phyloP scores from a whole-genome alignment of 1,140 invertebrate genomes.

The Vanessa tameamea region DNA sequence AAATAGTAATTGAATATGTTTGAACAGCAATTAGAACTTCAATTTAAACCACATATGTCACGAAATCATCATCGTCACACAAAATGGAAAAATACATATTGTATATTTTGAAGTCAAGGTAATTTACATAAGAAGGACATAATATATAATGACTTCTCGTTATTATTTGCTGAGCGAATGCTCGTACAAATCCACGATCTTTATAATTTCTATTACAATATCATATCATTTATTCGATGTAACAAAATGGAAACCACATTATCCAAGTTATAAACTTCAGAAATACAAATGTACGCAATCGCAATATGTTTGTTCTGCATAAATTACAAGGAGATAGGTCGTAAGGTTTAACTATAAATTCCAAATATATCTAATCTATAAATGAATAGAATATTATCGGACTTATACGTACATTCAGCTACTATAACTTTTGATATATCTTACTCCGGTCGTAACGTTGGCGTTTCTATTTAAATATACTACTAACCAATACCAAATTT shows the following conservation, averaged over 20 bases:
- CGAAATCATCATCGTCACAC: constrained; percentile 13
- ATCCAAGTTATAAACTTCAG: constrained; percentile 22
- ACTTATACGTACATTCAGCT: not conserved
- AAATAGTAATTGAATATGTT: constrained; percentile 13
- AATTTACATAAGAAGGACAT: not conserved
- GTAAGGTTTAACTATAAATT: constrained; percentile 32
- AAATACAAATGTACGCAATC: constrained; percentile 22
- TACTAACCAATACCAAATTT: not conserved
- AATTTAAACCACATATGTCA: constrained; percentile 20
- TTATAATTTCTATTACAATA: not conserved
- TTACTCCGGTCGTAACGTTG: constrained; percentile 11
- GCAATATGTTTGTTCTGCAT: constrained; percentile 31
- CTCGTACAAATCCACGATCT: not conserved
- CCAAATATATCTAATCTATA: constrained; percentile 28
- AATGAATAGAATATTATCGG: constrained; percentile 25
- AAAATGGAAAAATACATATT: constrained; percentile 10
- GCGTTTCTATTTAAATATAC: constrained; percentile 12
- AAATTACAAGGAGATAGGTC: constrained; percentile 19
- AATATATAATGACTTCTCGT: not conserved
- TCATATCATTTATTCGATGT: not conserved
- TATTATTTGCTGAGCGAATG: not conserved
- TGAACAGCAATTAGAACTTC: constrained; percentile 12
- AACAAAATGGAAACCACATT: constrained; percentile 14
- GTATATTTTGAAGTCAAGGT: not conserved
- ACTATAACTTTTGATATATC: constrained; percentile 14